Evolutionary conservation across 2,888 invertebrate genomes (phyloP).

Genomic region (Calephelis perditalis): DNA sequence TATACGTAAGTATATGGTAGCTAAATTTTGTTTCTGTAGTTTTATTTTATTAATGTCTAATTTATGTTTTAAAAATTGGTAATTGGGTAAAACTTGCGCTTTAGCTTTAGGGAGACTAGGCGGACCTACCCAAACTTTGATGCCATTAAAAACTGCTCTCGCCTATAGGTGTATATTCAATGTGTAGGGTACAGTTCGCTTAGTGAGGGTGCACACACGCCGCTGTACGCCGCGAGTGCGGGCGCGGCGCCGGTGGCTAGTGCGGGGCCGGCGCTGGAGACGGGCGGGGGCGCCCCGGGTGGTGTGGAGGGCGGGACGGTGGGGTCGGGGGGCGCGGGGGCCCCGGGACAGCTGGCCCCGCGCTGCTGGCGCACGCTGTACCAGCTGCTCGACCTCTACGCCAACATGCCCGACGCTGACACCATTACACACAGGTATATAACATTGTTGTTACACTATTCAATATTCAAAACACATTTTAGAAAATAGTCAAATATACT

Average conservation of each 20-base stretch:
- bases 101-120: no score
- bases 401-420: constrained; percentile 96
- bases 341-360: constrained; percentile 73
- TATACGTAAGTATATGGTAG: no score
- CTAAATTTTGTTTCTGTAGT: no score
- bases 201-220: constrained; percentile 85
- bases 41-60: no score
- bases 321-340: constrained; percentile 70
- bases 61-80: no score
- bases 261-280: constrained; percentile 19
- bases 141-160: no score
- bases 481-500: no score
- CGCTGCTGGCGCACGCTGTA: constrained; percentile 97
- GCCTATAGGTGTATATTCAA: no score
- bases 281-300: constrained; percentile 25
- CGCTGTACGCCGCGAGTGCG: constrained; percentile 62
- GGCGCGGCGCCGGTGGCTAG: constrained; percentile 13
- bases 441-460: background rate
- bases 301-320: constrained; percentile 79
- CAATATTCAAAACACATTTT: no score
- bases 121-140: no score
- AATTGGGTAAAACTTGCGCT: background rate
- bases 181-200: constrained; percentile 86
- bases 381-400: constrained; percentile 93
- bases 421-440: constrained; percentile 86